Conservation (phyloP, 2,113 vertebrate species). For the Cacatua alba region DNA sequence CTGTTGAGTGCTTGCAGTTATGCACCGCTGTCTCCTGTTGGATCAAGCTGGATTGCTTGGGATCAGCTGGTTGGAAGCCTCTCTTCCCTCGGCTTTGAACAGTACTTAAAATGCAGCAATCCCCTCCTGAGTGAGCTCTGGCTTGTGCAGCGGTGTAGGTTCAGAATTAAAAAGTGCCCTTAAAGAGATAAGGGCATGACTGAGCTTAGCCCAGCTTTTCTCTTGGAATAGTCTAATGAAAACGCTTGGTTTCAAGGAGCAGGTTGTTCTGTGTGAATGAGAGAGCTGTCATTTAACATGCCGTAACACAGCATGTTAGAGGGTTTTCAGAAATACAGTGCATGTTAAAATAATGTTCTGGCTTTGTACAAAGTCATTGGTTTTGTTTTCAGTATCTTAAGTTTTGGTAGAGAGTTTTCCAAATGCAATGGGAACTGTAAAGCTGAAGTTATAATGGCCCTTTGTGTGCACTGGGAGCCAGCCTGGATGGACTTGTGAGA, state of each 20-base stretch:
- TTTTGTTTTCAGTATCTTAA: not conserved
- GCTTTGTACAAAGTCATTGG: not conserved
- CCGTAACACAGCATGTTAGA: not conserved
- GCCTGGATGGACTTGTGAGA: not conserved
- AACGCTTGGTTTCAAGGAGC: not conserved
- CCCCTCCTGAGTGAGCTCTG: slow-evolving; percentile 40
- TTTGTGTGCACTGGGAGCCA: not conserved
- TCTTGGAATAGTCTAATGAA: not conserved
- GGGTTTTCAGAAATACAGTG: not conserved
- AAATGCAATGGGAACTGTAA: not conserved
- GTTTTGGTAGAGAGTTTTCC: not conserved
- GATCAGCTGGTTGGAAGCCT: slow-evolving; percentile 58
- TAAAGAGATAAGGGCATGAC: slow-evolving; percentile 70
- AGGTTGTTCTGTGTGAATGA: not conserved
- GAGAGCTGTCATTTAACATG: not conserved
- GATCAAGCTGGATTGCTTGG: slow-evolving; percentile 34
- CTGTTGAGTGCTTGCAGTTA: not conserved
- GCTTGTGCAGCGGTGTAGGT: slow-evolving; percentile 47
- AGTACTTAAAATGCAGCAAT: slow-evolving; percentile 56
- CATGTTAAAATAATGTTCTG: not conserved
- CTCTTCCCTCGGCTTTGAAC: slow-evolving; percentile 55
- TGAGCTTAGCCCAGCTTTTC: slow-evolving; percentile 59
- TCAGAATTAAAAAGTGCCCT: slow-evolving; percentile 63
- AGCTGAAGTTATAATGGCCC: not conserved
- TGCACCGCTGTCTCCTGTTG: not conserved